Percentiles rank a stretch among this genome's conserved stretches.
Evolutionary conservation across 1,140 invertebrate genomes (phyloP).

Genomic region (Oryctes rhinoceros): DNA sequence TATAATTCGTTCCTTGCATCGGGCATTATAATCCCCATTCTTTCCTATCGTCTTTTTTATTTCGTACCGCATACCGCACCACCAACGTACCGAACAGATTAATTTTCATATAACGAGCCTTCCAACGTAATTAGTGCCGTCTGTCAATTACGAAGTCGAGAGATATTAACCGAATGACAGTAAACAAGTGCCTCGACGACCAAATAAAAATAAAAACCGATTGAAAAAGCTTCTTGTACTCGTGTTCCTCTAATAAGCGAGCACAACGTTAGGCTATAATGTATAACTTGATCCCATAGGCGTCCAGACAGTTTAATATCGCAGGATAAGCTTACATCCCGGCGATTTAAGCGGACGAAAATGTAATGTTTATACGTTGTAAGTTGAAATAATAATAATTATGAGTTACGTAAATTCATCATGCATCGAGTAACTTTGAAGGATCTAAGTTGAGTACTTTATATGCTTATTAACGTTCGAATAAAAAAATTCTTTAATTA

Average conservation of each 20-base stretch:
- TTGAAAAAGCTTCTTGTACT: neutral
- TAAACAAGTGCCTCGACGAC: constrained; percentile 2
- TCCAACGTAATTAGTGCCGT: constrained; percentile 22
- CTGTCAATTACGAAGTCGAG: constrained; percentile 14
- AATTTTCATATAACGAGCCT: constrained; percentile 26
- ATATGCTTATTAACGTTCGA: no score
- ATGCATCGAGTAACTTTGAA: no score
- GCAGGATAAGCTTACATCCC: no score
- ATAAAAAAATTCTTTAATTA: no score
- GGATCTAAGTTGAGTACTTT: no score
- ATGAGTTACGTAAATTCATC: no score
- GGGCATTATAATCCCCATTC: no score
- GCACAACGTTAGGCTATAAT: neutral
- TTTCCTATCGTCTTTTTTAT: no score
- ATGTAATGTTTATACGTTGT: no score
- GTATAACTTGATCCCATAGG: neutral
- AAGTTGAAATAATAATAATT: no score
- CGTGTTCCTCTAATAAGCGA: neutral
- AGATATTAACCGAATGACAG: constrained; percentile 33
- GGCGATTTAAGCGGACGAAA: no score
- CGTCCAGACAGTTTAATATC: neutral
- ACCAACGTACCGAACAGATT: neutral
- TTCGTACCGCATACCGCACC: neutral
- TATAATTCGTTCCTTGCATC: no score
- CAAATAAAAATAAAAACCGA: neutral